Base-by-base conservation (phyloP, 1,140 invertebrate species). In the Acromyrmex charruanus region DNA sequence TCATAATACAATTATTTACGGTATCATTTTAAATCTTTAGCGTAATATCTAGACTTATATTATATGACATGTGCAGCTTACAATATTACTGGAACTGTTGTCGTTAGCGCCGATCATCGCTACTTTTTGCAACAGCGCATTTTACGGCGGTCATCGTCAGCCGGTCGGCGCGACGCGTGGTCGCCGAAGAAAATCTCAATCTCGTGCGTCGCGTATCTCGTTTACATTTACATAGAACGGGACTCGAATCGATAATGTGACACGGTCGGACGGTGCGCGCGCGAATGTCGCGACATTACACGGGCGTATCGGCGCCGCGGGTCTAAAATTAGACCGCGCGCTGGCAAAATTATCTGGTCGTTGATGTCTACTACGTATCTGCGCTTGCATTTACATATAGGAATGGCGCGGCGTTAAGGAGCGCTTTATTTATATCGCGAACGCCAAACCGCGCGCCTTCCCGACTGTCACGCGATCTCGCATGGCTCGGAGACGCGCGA, bases 211-310 rank as follows among this genome's bases (percentile, higher is more conserved):
- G 55, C 80, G 18, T 28, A 75, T 84, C 80, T 84, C 80, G 80
- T 82, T 74, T 82, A 74, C 80, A 84, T 84, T 84, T 84, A 63
- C 80, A 84, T 61, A 75, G 28, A 44, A 39, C 80, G 55, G 28
- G 80, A 84, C 69, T 84, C 39, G 80, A 84, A 84, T 84, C 69
- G 80, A 84, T 84, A 84, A 84, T 75, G 69, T 61, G 80, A 82
- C 80, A 82, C 68, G 80, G 31, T 63, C 80, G 69, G 39, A 7
- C 80, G 39, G 68, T 25, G 77, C 44, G 59, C 49, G 77, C 61
- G 79, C 61, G 77, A 80, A 68, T 68, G 79, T 82, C 79, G 79
- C 79, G 79, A 59, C 79, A 55, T 80, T 80, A 79, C 39, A 63
- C 31, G 68, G 25, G n/a, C 55, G 59, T 74, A 61, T 74, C 68